Conservation (phyloP, 2,113 vertebrate genomes). For the Hippocampus mohnikei region DNA sequence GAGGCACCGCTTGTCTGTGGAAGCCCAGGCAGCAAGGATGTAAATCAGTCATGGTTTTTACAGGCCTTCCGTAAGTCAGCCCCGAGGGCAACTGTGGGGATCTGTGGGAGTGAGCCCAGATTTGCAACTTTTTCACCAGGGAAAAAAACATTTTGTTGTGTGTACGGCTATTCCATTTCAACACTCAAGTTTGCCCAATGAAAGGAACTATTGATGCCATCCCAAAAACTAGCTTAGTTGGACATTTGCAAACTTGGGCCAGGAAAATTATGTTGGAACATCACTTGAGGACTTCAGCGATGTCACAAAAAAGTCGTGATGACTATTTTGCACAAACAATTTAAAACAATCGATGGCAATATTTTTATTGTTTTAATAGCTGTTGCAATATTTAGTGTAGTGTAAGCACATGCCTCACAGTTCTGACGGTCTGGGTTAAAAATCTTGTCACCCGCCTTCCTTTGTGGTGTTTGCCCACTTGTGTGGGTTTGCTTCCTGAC, state of each 20-base stretch:
- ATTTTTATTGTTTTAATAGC: too few species aligned
- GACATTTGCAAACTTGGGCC: neutral
- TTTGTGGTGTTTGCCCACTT: too few species aligned
- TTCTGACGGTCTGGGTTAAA: too few species aligned
- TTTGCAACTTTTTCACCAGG: conserved; percentile 47
- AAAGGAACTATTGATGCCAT: too few species aligned
- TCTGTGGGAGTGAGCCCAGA: conserved; percentile 44
- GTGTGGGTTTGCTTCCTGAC: too few species aligned
- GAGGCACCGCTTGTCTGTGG: conserved; percentile 33
- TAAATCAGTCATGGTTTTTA: conserved; percentile 72
- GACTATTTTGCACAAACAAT: neutral
- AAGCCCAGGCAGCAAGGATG: conserved; percentile 59
- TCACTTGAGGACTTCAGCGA: neutral
- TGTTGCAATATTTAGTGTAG: too few species aligned
- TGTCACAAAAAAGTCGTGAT: neutral
- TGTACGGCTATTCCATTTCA: conserved; percentile 20
- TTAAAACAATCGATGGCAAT: too few species aligned
- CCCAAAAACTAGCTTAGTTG: neutral
- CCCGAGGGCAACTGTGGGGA: conserved; percentile 48
- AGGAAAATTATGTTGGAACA: neutral
- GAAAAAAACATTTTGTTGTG: conserved; percentile 54
- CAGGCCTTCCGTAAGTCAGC: conserved; percentile 56
- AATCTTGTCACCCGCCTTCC: too few species aligned
- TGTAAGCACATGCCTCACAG: too few species aligned
- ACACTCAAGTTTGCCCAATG: neutral